phyloP scores from a whole-genome alignment of 2,797 vertebrate genomes.

The Philypnodon macrostomus region DNA sequence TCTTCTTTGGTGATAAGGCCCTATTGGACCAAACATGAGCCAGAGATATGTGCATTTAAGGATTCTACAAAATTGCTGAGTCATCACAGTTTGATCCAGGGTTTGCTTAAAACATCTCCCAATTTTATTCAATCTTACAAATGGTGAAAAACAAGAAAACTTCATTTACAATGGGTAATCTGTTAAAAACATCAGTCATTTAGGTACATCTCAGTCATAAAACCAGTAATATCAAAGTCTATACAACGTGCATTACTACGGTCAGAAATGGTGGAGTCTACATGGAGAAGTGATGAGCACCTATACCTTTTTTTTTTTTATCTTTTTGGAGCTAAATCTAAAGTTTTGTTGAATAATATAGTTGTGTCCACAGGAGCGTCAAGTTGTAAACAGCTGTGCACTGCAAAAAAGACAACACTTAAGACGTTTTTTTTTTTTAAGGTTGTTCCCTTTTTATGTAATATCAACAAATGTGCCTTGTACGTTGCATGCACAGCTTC shows the following conservation, averaged over 20 bases:
- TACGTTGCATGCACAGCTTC: slow-evolving; percentile 82
- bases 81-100: slow-evolving; percentile 78
- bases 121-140: slow-evolving; percentile 95
- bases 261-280: slow-evolving; percentile 92
- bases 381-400: slow-evolving; percentile 94
- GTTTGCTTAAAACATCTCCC: slow-evolving; percentile 94
- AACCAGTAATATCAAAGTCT: slow-evolving; percentile 99
- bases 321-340: slow-evolving; percentile 88
- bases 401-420: slow-evolving; percentile 80
- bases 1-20: too few relatives aligned
- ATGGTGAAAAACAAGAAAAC: slow-evolving; percentile 96
- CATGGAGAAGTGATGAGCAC: slow-evolving; percentile 90
- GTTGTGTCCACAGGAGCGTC: slow-evolving; percentile 76
- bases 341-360: slow-evolving; percentile 71
- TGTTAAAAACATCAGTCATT: slow-evolving; percentile 93
- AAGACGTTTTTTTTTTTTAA: slow-evolving; percentile 78
- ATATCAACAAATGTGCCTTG: slow-evolving; percentile 81
- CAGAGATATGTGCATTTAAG: too few relatives aligned
- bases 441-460: slow-evolving; percentile 85
- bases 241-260: slow-evolving; percentile 99
- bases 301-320: slow-evolving; percentile 62
- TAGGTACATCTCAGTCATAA: slow-evolving; percentile 99
- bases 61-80: slow-evolving; percentile 29
- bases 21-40: too few relatives aligned
- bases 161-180: slow-evolving; percentile 98